Percentiles rank a stretch among this genome's conserved stretches.
Conservation (phyloP, 2,888 invertebrate species). For the Protodeltote pygarga region DNA sequence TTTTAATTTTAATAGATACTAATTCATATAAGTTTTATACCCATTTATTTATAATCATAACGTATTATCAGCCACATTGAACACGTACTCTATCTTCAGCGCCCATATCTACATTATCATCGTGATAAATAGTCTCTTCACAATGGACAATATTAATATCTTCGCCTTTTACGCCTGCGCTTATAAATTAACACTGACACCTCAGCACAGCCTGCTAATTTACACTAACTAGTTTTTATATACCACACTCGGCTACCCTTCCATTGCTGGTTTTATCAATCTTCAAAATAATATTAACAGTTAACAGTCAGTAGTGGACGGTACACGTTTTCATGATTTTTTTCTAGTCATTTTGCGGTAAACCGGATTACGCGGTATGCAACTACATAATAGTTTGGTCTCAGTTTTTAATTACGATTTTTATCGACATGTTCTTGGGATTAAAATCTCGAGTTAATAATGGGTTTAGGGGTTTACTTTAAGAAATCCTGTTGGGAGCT, state of each 20-base stretch:
- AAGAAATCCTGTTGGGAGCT: constrained; percentile 24
- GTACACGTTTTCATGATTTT: constrained; percentile 15
- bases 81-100: constrained; percentile 16
- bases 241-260: constrained; percentile 6
- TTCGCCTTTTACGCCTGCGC: constrained; percentile 35
- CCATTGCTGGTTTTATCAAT: constrained; percentile 24
- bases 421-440: constrained; percentile 30
- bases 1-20: no score
- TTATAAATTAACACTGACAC: constrained; percentile 45
- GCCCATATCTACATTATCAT: constrained; percentile 26
- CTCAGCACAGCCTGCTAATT: constrained; percentile 33
- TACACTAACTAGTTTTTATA: constrained; percentile 46
- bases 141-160: constrained; percentile 47
- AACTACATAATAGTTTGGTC: constrained; percentile 36
- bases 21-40: no score
- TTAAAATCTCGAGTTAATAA: constrained; percentile 14
- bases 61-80: constrained; percentile 26
- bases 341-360: constrained; percentile 20
- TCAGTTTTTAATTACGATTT: constrained; percentile 47
- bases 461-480: constrained; percentile 21
- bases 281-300: not conserved
- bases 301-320: constrained; percentile 15
- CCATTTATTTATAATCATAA: constrained; percentile 19
- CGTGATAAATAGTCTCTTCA: constrained; percentile 37
- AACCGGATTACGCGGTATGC: constrained; percentile 29